Evolutionary conservation across 2,797 vertebrate genomes (phyloP), one percentile per base, ranked within the genome.

Genomic region (Glyptemys insculpta): DNA sequence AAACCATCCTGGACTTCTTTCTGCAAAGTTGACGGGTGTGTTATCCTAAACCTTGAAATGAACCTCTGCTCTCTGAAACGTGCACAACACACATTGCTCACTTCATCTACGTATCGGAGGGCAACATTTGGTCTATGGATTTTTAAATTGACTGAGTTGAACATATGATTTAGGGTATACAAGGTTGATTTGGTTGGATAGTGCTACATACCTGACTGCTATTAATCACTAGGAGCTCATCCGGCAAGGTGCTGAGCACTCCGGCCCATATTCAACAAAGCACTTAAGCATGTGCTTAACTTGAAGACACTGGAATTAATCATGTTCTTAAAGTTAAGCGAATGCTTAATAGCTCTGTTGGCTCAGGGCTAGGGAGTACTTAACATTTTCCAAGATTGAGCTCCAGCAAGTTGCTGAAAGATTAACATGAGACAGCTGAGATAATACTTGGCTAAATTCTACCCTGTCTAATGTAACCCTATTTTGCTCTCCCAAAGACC

Each of bases 331-430:
- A 87, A 87, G 37, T 27, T 81, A 57, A 44, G 21, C 74, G 82
- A 90, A 53, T 89, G 82, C 88, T 65, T 87, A 87, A 93, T 90
- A 85, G 72, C 72, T 95, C 86, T 91, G 78, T 41, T 83, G 79
- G 62, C 91, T n/a, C 0, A 76, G 41, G 41, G 41, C 74, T 29
- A 47, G 25, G 57, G 12, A 47, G 74, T 76, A 44, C 41, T 29
- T 76, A 76, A 41, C 41, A 47, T 9, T 29, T 27, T 76, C 74
- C 41, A 47, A 76, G 74, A 47, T 29, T 76, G 27, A 76, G 74
- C 41, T 8, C 44, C 11, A 74, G 9, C 23, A 16, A 25, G 41
- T 25, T 76, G 41, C 25, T 41, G 44, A 76, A 4, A 27, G 34
- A n/a, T 68, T n/a, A 37, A 21, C 65, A 68, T 11, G 31, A 62